phyloP scores from a whole-genome alignment of 2,797 vertebrate genomes.

The Caiman crocodilus region DNA sequence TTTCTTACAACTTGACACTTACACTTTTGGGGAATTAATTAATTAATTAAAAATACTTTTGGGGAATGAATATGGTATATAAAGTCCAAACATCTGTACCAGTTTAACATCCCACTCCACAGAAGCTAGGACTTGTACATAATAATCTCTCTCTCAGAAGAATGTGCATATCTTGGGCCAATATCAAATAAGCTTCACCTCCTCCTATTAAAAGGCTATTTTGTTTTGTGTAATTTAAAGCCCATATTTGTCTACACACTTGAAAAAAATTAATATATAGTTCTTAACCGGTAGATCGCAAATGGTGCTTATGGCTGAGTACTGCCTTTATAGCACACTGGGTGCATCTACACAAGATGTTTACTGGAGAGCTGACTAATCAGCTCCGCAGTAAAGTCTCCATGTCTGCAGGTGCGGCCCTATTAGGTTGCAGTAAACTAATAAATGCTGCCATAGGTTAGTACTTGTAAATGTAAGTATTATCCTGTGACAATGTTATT shows the following conservation, averaged over 20 bases:
- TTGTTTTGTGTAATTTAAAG: conserved; percentile 63
- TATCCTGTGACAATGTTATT: no score
- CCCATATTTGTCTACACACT: background rate
- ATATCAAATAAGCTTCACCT: conserved; percentile 37
- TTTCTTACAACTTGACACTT: background rate
- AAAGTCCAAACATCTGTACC: background rate
- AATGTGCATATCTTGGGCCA: background rate
- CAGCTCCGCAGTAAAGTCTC: no score
- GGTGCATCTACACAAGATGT: no score
- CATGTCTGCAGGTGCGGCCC: no score
- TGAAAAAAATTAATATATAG: conserved; percentile 30
- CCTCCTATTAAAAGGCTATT: conserved; percentile 37
- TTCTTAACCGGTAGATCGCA: conserved; percentile 24
- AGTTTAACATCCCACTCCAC: conserved; percentile 5
- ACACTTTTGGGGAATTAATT: background rate
- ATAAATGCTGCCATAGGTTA: no score
- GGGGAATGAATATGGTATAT: background rate
- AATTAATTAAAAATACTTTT: no score
- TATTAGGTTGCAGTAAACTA: no score
- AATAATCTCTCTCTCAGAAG: conserved; percentile 17
- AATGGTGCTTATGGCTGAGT: background rate
- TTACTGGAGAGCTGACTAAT: no score
- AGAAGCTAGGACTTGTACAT: conserved; percentile 20
- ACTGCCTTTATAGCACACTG: background rate
- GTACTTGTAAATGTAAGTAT: no score